A percentile compares a stretch with the other conserved stretches of the same genome.
Evolutionary conservation across 2,113 vertebrate species (phyloP).

Genomic region (Ariopsis seemanni): DNA sequence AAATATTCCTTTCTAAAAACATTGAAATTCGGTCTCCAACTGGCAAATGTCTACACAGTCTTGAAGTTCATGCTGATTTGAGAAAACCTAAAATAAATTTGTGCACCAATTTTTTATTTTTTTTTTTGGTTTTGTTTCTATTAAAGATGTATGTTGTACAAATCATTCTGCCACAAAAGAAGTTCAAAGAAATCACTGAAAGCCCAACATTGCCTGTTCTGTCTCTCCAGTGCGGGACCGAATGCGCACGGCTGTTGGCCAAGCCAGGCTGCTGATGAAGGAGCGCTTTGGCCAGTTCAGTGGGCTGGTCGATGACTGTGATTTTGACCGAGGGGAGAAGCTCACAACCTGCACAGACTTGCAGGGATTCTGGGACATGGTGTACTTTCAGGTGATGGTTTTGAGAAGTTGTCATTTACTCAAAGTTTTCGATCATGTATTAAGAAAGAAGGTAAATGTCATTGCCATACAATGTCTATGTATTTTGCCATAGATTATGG

Average conservation of each 20-base stretch:
- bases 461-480: background rate
- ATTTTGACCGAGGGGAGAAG: constrained; percentile 84
- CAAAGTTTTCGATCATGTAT: background rate
- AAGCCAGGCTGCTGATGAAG: constrained; percentile 86
- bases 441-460: background rate
- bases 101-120: too few relatives aligned
- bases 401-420: background rate
- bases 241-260: constrained; percentile 84
- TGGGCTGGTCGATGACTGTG: constrained; percentile 89
- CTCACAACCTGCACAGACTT: constrained; percentile 86
- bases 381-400: constrained; percentile 71
- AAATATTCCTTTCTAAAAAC: background rate
- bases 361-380: constrained; percentile 99
- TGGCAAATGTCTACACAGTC: background rate
- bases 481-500: too few relatives aligned
- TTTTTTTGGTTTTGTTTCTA: too few relatives aligned
- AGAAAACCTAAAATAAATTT: too few relatives aligned
- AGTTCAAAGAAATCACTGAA: too few relatives aligned
- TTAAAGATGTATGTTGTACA: too few relatives aligned
- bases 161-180: too few relatives aligned
- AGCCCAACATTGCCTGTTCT: too few relatives aligned
- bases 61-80: background rate
- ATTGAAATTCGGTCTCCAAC: background rate
- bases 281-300: constrained; percentile 91
- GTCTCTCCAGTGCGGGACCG: constrained; percentile 79